A percentile compares a stretch with the other conserved stretches of the same genome.
These are phyloP conservation scores for Ptyas mucosa DNA, from an alignment of 2,113 vertebrate species.

Conservation along the genomic window DNA sequence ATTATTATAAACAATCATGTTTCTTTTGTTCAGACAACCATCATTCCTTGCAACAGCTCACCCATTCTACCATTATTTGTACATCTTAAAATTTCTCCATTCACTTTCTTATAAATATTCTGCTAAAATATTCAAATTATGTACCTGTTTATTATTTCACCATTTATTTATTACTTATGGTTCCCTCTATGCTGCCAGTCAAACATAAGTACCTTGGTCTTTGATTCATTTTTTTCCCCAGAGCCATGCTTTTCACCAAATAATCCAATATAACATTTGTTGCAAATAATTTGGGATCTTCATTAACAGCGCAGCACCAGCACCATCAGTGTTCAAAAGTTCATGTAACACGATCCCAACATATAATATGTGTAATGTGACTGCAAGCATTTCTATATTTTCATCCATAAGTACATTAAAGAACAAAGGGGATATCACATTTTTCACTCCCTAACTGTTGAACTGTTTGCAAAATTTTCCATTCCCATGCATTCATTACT, in stretches of 20 bases:
- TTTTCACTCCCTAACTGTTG: not conserved
- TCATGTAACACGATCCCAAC: not conserved
- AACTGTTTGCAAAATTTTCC: not conserved
- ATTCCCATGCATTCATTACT: not conserved
- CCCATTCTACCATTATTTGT: not conserved
- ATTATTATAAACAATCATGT: not conserved
- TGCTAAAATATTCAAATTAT: not conserved
- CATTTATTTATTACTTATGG: not conserved
- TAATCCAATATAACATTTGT: not conserved
- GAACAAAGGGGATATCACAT: not conserved
- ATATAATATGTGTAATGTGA: not conserved
- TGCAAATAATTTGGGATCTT: not conserved
- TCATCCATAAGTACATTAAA: not conserved
- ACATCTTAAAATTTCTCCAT: not conserved
- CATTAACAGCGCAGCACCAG: not conserved
- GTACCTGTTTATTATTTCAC: not conserved
- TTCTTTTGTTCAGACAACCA: not conserved
- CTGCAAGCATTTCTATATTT: not conserved
- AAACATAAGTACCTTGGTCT: not conserved
- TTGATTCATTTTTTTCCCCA: not conserved
- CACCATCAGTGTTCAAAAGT: not conserved
- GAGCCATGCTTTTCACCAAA: not conserved
- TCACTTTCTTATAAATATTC: not conserved
- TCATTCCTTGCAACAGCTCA: not conserved
- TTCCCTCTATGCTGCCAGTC: not conserved